phyloP scores from a whole-genome alignment of 2,797 vertebrate species.

The Podarcis siculus region DNA sequence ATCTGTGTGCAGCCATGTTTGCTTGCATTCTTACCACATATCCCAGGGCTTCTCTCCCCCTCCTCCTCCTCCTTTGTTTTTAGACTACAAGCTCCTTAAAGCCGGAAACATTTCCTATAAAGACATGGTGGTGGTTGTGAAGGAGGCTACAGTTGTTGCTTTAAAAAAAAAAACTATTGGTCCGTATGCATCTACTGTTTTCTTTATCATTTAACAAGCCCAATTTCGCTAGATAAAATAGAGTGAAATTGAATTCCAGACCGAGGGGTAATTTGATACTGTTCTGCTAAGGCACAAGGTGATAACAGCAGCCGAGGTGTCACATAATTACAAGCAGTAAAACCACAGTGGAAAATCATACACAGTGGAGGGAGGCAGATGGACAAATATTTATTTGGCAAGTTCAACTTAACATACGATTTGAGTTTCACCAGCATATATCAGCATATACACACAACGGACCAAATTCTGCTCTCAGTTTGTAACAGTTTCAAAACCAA shows the following conservation, averaged over 20 bases:
- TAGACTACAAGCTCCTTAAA: not conserved
- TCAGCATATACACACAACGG: slow-evolving; percentile 14
- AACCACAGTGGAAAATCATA: not conserved
- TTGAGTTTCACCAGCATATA: slow-evolving; percentile 29
- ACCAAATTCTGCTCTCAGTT: slow-evolving; percentile 32
- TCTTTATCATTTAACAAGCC: not conserved
- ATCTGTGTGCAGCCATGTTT: not conserved
- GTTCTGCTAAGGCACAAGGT: not conserved
- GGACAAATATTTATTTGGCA: slow-evolving; percentile 62
- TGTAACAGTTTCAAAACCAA: slow-evolving; percentile 50
- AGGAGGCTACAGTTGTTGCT: too few species aligned
- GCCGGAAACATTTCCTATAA: not conserved
- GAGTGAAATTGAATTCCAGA: not conserved
- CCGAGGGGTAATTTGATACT: not conserved
- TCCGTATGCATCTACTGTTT: not conserved
- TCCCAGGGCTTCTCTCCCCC: not conserved
- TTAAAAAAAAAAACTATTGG: too few species aligned
- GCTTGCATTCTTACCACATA: not conserved
- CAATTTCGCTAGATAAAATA: slow-evolving; percentile 18
- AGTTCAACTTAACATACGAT: slow-evolving; percentile 43
- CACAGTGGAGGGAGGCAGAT: slow-evolving; percentile 31
- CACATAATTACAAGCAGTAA: not conserved
- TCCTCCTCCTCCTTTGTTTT: not conserved
- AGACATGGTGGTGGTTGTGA: not conserved
- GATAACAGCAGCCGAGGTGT: not conserved